A percentile compares a stretch with the other conserved stretches of the same genome.
Conservation (phyloP, 2,113 vertebrate species). For the Phainopepla nitens region DNA sequence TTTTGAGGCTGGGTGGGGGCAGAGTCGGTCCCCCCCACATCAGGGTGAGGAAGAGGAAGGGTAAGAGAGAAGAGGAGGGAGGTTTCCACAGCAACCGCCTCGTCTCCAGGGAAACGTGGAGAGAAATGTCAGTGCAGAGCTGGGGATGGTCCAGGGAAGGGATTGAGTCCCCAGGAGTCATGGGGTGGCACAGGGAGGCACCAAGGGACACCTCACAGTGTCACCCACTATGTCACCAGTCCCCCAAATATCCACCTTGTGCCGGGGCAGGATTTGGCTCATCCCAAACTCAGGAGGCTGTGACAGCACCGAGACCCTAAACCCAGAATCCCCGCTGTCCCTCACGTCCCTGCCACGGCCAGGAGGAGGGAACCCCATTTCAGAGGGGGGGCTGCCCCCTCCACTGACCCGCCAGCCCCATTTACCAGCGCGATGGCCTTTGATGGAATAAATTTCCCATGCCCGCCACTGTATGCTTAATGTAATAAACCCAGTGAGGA, state of each 20-base stretch:
- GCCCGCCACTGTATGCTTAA: constrained; percentile 20
- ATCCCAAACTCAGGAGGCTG: not conserved
- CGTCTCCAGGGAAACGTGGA: constrained; percentile 62
- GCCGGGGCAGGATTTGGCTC: rapidly evolving
- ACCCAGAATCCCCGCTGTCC: not conserved
- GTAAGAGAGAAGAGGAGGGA: constrained; percentile 12
- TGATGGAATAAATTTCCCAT: constrained; percentile 11
- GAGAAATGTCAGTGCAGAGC: constrained; percentile 20
- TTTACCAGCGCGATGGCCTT: not conserved
- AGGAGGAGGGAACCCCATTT: not conserved
- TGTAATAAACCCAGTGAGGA: constrained; percentile 45
- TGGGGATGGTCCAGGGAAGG: not conserved
- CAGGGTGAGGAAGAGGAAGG: constrained; percentile 39
- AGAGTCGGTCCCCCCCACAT: not conserved
- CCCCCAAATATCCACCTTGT: not conserved
- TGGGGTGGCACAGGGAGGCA: not conserved
- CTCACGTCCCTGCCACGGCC: rapidly evolving
- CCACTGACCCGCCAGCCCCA: not conserved
- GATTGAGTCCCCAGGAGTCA: not conserved
- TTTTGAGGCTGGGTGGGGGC: not conserved
- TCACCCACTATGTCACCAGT: not conserved
- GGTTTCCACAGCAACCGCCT: constrained; percentile 71
- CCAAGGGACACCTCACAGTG: not conserved
- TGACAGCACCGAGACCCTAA: not conserved
- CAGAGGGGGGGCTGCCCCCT: not conserved